Base-by-base conservation (phyloP, 2,888 invertebrate genomes). In the Amiota minor region DNA sequence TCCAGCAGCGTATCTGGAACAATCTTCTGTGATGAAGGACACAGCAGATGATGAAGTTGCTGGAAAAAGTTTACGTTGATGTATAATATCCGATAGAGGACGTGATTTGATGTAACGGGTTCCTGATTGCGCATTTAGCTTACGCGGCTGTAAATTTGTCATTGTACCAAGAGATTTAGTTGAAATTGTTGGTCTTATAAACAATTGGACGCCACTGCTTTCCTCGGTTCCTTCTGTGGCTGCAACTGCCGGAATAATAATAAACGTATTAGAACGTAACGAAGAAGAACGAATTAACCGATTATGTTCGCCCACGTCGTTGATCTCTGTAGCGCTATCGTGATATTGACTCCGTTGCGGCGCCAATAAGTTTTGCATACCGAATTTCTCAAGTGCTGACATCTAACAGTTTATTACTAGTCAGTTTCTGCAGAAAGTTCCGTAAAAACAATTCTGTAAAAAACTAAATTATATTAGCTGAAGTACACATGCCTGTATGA, bases 261-360 rank as follows among this genome's bases (percentile, higher is more conserved):
- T 89, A 74, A 85, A 89, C 78, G 88, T 89, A 72, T 88, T 89
- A 3, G 87, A 81, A 61, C 88, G 87, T 72, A 82, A 76, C 10
- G 89, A 86, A 0, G 89, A 79, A 12, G 85, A 81, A 47, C 87
- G 86, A 45, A 89, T 83, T 47, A 89, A 87, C 2, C 86, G 86
- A 9, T 87, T 79, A 70, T 89, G 88, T 49, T 88, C 89, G 69
- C 89, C 89, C 72, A 79, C 82, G 71, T 84, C 88, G 73, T 83
- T 82, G 71, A 87, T 88, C 71, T 88, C 82, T 35, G 88, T 88
- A 18, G 86, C 87, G 55, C 88, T 88, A 70, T 89, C 89, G 10
- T 81, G 87, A 8, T 89, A 73, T 47, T 84, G 83, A 70, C 89
- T 89, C 23, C 84, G 85, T 2, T 89, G 85, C 69, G 84, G 83